Percentiles rank a stretch among this genome's conserved stretches.
These are phyloP conservation scores for Pseudomyrmex cubaensis DNA, from an alignment of 1,140 invertebrate genomes.

Conservation along the genomic window DNA sequence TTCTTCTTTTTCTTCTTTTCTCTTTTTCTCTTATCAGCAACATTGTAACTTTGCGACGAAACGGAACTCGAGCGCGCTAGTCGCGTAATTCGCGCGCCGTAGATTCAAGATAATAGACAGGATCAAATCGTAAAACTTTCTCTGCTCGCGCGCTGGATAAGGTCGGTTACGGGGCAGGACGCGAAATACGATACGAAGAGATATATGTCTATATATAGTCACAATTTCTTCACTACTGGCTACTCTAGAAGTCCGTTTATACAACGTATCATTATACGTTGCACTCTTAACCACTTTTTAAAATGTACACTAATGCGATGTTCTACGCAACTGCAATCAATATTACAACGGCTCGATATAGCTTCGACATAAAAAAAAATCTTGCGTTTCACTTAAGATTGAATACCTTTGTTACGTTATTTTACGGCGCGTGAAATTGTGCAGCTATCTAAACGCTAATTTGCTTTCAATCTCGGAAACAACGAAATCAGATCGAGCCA, in stretches of 20 bases:
- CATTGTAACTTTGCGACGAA: conserved; percentile 13
- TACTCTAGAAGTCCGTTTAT: conserved; percentile 44
- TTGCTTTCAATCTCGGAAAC: not conserved
- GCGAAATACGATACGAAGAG: conserved; percentile 43
- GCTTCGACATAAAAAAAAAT: conserved; percentile 25
- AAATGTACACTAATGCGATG: conserved; percentile 13
- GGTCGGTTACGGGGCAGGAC: conserved; percentile 2
- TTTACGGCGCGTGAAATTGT: not conserved
- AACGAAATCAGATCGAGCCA: conserved; percentile 11
- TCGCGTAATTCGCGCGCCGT: not conserved
- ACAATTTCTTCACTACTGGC: conserved; percentile 11
- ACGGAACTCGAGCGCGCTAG: not conserved
- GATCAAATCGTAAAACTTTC: conserved; percentile 26
- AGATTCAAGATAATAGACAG: not conserved
- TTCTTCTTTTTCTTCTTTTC: too few species aligned
- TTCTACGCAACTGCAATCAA: not conserved
- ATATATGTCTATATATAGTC: conserved; percentile 34
- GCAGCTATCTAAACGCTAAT: conserved; percentile 6
- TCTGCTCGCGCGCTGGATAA: conserved; percentile 30
- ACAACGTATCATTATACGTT: conserved; percentile 11
- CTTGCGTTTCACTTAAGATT: not conserved
- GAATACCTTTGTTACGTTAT: not conserved
- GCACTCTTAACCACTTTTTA: conserved; percentile 12
- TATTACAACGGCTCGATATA: too few species aligned
- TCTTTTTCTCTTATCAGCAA: not conserved